Percentiles rank a stretch among this genome's conserved stretches.
Conservation (phyloP, 2,797 vertebrate species). For the Allenopithecus nigroviridis region DNA sequence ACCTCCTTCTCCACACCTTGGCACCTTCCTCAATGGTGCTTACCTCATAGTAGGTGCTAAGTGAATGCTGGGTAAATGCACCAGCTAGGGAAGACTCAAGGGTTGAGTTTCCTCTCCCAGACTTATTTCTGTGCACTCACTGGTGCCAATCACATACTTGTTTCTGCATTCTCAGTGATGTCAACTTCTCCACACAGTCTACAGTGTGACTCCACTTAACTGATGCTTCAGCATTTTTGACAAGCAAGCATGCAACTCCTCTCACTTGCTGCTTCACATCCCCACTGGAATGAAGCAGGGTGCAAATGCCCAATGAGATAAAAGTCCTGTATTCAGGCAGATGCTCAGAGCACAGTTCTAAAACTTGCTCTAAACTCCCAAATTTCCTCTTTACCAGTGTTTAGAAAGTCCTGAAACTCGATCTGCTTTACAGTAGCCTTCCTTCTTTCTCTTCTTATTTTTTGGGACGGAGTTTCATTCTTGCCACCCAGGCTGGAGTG, state of each 20-base stretch:
- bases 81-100: not conserved
- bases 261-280: not conserved
- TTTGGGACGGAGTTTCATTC: not conserved
- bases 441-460: not conserved
- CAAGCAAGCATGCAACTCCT: not conserved
- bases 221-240: not conserved
- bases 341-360: not conserved
- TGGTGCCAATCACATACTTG: not conserved
- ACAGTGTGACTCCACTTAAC: not conserved
- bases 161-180: slow-evolving; percentile 11
- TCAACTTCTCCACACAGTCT: not conserved
- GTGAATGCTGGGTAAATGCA: not conserved
- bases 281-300: not conserved
- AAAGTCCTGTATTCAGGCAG: not conserved
- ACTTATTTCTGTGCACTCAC: not conserved
- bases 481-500: not conserved
- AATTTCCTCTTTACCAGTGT: not conserved
- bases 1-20: not conserved
- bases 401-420: not conserved
- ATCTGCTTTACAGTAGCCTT: not conserved
- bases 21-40: not conserved
- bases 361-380: not conserved
- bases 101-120: not conserved
- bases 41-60: not conserved
- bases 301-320: not conserved